Conservation (phyloP, 2,888 invertebrate genomes). For the Dusona sp. region DNA sequence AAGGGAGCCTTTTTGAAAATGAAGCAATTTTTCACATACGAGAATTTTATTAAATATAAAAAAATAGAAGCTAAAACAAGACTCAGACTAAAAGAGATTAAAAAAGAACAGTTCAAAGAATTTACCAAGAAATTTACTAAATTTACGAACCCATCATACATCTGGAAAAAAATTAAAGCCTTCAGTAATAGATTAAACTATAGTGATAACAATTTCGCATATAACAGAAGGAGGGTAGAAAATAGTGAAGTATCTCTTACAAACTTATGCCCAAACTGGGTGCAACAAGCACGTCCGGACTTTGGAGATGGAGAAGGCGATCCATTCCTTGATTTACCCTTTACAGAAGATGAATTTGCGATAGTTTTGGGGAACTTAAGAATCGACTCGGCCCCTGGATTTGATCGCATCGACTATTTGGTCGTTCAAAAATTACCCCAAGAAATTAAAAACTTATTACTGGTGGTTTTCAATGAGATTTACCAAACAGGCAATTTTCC, state of each 20-base stretch:
- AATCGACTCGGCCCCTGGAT: background rate
- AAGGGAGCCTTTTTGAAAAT: slow-evolving; percentile 12
- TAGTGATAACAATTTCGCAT: slow-evolving; percentile 8
- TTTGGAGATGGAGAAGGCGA: background rate
- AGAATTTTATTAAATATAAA: slow-evolving; percentile 8
- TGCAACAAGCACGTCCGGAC: background rate
- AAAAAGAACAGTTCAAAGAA: slow-evolving; percentile 17
- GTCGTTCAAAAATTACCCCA: background rate
- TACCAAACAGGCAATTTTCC: background rate
- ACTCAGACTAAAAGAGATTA: slow-evolving; percentile 8
- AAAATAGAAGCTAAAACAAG: background rate
- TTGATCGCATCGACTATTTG: slow-evolving; percentile 8
- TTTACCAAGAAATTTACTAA: slow-evolving; percentile 8
- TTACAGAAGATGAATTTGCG: slow-evolving; percentile 3
- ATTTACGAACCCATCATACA: slow-evolving; percentile 28
- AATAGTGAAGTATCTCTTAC: background rate
- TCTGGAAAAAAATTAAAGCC: slow-evolving; percentile 35
- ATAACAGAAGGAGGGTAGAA: background rate
- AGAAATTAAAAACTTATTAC: background rate
- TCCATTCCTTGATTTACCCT: background rate
- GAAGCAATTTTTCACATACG: background rate
- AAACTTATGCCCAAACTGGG: slow-evolving; percentile 4
- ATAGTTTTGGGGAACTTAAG: slow-evolving; percentile 3
- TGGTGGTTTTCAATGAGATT: slow-evolving; percentile 3
- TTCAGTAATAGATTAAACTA: slow-evolving; percentile 33